Base-by-base conservation (phyloP, 1,140 invertebrate species). In the Magallana angulata region DNA sequence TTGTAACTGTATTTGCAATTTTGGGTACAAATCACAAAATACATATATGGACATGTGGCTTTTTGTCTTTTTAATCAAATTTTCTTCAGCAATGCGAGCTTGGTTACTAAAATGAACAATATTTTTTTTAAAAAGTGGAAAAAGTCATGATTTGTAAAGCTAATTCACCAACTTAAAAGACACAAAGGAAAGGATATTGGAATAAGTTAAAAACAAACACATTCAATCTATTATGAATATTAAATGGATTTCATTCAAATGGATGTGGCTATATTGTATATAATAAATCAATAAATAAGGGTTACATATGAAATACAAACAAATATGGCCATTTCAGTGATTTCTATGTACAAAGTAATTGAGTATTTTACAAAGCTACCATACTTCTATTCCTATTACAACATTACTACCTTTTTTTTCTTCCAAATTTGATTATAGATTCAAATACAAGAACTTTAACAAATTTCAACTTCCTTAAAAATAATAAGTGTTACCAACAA, bases 351-450 rank as follows among this genome's bases (percentile, higher is more conserved):
- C 68, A 76, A 30, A 76, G 36, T 12, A 76, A 30, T 76, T 76
- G 68, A 76, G 68, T 76, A 76, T 76, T 76, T 76, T 30, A 76
- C 68, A 76, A 76, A 76, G 68, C 68, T 76, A 76, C 68, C 68
- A 76, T 76, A 76, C 68, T 30, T 76, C 60, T 64, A 64, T 16
- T 18, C 24, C 24, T 36, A 76, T 30, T 76, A 76, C 68, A 76
- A 30, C 18, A 64, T 64, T 48, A 76, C 68, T 76, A 48, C 36
- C 1, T 76, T 71, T 76, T 71, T 76, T 30, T 11, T 11, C 24
- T 30, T 36, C 30, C 24, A 76, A 36, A 30, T 12, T 24, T 76
- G 36, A 8, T 48, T 76, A 30, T 30, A 30, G 30, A 76, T 30
- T 48, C 36, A 36, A 76, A 76, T 36, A 76, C 36, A 11, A 76